Base-by-base conservation (phyloP, 2,797 vertebrate species). In the Rhyacichthys aspro region DNA sequence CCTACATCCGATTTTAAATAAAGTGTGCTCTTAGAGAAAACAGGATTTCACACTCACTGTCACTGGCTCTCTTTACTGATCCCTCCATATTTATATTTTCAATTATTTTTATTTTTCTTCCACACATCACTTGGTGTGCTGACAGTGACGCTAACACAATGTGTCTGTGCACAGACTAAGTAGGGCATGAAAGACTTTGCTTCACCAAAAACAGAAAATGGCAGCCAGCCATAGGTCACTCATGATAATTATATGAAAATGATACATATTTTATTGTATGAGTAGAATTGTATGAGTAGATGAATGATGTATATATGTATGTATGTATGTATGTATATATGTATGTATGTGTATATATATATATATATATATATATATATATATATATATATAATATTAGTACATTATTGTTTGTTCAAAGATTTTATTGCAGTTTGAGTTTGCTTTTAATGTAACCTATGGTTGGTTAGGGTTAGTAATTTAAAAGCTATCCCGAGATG, bases 31-130 rank as follows among this genome's bases (percentile, higher is more conserved):
- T 70, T 70, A 68, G 81, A 84, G 86, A 82, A 90, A 92, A 92
- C 77, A 81, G 89, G 88, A 91, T 92, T 88, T 91, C 81, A 90
- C 83, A 81, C 82, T 84, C 56, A 55, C 86, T 90, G 89, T 90
- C 91, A 92, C 68, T 81, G 72, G 80, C 79, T 83, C 71, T 84
- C 67, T 85, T 74, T 74, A 58, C 84, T 86, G 76, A 85, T 89
- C 85, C 83, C 64, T 49, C 74, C 76, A 62, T 82, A 89, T 89
- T 91, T 89, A 85, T 89, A 88, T 89, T 89, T 90, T 87, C 87
- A 88, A 84, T 88, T 86, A 88, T 87, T 85, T 85, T 80, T 83
- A 57, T 86, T 84, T 87, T 83, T 72, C 66, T 28, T 17, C 68
- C 70, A 47, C 75, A 55, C 67, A 71, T 83, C 72, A 78, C 77